phyloP scores from a whole-genome alignment of 2,113 vertebrate genomes.

The Helogale parvula region DNA sequence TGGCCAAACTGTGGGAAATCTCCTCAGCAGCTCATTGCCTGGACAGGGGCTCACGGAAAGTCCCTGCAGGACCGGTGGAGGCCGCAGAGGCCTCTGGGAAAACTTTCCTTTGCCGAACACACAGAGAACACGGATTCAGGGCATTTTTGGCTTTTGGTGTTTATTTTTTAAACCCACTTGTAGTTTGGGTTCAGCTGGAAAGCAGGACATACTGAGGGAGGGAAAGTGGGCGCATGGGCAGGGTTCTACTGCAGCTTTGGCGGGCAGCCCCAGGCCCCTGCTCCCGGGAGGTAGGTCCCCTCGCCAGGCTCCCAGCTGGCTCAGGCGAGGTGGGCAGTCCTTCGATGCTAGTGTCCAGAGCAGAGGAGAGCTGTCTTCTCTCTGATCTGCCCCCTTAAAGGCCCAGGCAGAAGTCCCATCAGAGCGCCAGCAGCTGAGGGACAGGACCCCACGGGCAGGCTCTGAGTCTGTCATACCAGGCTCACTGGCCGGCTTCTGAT shows the following conservation, averaged over 20 bases:
- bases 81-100: not conserved
- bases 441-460: not conserved
- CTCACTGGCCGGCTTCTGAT: not conserved
- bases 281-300: conserved; percentile 53
- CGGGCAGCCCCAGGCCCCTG: conserved; percentile 27
- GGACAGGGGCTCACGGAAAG: not conserved
- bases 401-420: conserved; percentile 36
- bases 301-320: not conserved
- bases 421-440: not conserved
- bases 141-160: conserved; percentile 52
- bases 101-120: not conserved
- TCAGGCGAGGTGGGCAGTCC: not conserved
- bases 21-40: not conserved
- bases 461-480: not conserved
- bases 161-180: conserved; percentile 78
- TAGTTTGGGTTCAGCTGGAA: conserved; percentile 71
- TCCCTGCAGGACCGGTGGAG: not conserved
- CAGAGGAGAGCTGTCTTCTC: not conserved
- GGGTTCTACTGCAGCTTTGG: conserved; percentile 41
- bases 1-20: not conserved
- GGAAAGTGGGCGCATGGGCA: not conserved
- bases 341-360: not conserved
- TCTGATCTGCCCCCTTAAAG: not conserved
- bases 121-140: not conserved
- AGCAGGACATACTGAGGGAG: conserved; percentile 51